Base-by-base conservation (phyloP, 1,140 invertebrate species). In the Drosophila arizonae region DNA sequence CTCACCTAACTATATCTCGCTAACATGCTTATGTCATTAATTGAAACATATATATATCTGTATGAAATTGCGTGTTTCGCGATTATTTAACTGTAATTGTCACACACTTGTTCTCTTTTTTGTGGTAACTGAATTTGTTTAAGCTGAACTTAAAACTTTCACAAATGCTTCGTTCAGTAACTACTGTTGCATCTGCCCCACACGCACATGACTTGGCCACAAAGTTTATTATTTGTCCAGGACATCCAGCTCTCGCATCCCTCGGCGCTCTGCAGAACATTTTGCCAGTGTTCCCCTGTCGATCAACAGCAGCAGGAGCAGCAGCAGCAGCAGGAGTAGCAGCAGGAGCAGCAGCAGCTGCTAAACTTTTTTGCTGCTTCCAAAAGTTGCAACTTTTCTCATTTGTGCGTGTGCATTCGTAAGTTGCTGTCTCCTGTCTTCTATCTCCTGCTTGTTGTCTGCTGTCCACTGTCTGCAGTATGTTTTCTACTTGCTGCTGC, bases 381-480 rank as follows among this genome's bases (percentile, higher is more conserved):
- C 33, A 50, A 43, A 84, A 87, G 70, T 84, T 55, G 64, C 70
- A 88, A 88, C 84, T 88, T 88, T 88, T 88, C 84, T 88, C 84
- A 88, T 88, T 88, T 88, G 84, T 88, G 77, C 80, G 79, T 88
- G 84, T 88, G 82, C 82, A 85, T 67, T 87, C 57, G 61, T 62
- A 77, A 85, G 70, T 67, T 86, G 63, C 77, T 73, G 21, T 77
- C 71, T 48, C 11, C 51, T 56, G 43, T 71, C 54, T 72, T 4
- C 28, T 64, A 43, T 65, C 48, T 61, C 48, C 11, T 24, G 10
- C 30, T 24, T 57, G 36, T 1, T 6, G 33, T 33, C 36, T 13
- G 36, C 36, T 60, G 33, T 15, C 56, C 2, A 15, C 33, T 46
- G 28, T 46, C 56, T 60, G 10, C 10, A 39, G 55, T 10, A 46